Evolutionary conservation across 1,140 invertebrate species (phyloP), one percentile per base, ranked within the genome.

Genomic region (Neodiprion virginianus): DNA sequence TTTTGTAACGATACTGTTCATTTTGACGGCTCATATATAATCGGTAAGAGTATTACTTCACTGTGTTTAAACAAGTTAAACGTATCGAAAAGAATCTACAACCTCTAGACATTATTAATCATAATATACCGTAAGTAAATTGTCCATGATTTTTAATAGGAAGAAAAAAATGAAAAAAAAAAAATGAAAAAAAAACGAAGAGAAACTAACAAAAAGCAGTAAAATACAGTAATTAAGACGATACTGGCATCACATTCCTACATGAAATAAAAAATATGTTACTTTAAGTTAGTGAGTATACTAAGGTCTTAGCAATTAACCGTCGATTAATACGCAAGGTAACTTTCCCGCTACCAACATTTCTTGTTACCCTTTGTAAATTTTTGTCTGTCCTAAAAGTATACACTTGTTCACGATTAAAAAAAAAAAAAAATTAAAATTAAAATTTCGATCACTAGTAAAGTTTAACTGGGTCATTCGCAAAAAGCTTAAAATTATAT

Each of bases 101-200:
- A 72, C 74, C n/a, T 73, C 76, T 79, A 79, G 71, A 77, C 76
- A 76, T 71, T 74, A 74, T 74, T 73, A 69, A 11, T 71, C 50
- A 21, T 70, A 72, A 23, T 48, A n/a, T 70, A 70, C 68, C 76
- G 72, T 78, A 80, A 80, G 76, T 81, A 81, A 80, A 79, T 79
- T 78, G 75, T 79, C 74, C 75, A 73, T 75, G 69, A 53, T 73
- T 69, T 50, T 61, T 21, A 66, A 71, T 65, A 67, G 69, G 71
- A 71, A 74, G 40, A 5, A 53, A 65, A 67, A 67, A 50, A 73
- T 61, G 23, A 40, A 47, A 72, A 71, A 75, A 65, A 48, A 17
- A 74, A 74, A 69, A 23, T 3, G 28, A 11, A 10, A 65, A 68
- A 72, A 72, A 72, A 61, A 66, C 48, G 70, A 73, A 69, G 12